These are phyloP conservation scores for Scaptomyza parva DNA, from an alignment of 2,888 invertebrate genomes.

Conservation along the genomic window DNA sequence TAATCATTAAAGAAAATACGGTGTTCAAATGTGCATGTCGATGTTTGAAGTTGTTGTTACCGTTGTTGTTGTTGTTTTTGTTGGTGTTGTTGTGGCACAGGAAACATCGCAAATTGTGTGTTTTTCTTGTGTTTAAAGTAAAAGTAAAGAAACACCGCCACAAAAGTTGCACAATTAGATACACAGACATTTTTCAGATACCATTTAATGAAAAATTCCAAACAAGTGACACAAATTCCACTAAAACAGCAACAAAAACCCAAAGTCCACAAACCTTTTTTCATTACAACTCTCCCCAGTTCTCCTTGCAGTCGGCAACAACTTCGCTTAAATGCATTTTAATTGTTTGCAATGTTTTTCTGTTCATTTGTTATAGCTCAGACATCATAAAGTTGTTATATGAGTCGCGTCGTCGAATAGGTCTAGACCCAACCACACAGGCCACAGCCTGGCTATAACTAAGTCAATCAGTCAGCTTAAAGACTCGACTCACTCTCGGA, in stretches of 20 bases:
- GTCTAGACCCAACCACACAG: no score
- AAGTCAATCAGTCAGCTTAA: conserved; percentile 34
- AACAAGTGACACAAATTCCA: conserved; percentile 53
- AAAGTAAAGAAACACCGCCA: conserved; percentile 58
- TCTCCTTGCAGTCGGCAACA: neutral
- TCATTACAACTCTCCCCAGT: neutral
- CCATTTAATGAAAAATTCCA: conserved; percentile 64
- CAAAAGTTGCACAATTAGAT: conserved; percentile 70
- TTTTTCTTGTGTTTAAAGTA: conserved; percentile 55
- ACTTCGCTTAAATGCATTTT: conserved; percentile 34
- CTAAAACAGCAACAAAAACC: neutral
- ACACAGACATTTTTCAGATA: conserved; percentile 64
- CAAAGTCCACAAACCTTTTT: neutral
- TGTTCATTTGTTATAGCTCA: conserved; percentile 22
- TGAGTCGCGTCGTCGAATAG: no score
- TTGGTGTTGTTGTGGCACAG: conserved; percentile 51
- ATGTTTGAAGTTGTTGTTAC: conserved; percentile 36
- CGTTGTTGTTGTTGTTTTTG: conserved; percentile 21
- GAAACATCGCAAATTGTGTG: conserved; percentile 48
- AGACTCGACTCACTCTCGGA: no score
- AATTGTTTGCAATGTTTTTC: conserved; percentile 33
- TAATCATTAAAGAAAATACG: conserved; percentile 76
- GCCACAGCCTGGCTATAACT: conserved; percentile 30
- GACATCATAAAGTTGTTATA: neutral
- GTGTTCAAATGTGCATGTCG: conserved; percentile 68